Conservation (phyloP, 2,113 vertebrate species). For the Melanerpes aurifrons region DNA sequence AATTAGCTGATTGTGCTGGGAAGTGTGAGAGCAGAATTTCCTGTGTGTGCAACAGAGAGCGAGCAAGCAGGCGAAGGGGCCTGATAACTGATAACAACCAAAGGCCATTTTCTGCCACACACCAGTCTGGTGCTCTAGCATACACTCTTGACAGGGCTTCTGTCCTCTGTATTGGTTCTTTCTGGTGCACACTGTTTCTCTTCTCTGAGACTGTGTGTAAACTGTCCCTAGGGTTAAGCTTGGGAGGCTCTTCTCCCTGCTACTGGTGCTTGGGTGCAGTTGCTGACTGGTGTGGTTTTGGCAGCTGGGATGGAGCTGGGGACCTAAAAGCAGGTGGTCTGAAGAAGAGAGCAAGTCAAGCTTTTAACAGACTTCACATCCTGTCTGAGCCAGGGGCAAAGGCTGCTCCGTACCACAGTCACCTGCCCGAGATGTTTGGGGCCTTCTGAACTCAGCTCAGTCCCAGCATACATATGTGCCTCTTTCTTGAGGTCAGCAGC, state of each 20-base stretch:
- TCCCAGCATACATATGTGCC: not conserved
- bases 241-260: not conserved
- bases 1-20: slow-evolving; percentile 73
- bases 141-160: not conserved
- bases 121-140: not conserved
- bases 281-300: not conserved
- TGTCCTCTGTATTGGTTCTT: not conserved
- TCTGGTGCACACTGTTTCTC: not conserved
- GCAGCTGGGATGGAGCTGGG: not conserved
- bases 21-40: slow-evolving; percentile 65
- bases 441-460: not conserved
- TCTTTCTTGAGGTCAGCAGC: not conserved
- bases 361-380: not conserved
- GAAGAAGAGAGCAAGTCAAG: not conserved
- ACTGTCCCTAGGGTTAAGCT: not conserved
- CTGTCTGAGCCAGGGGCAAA: not conserved
- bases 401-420: accelerated
- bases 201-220: not conserved
- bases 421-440: not conserved
- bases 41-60: not conserved
- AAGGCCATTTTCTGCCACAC: not conserved
- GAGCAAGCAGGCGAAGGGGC: not conserved
- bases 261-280: not conserved
- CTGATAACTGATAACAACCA: slow-evolving; percentile 9
- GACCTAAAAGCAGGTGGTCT: not conserved